Evolutionary conservation across 2,888 invertebrate species (phyloP), one percentile per base, ranked within the genome.

Genomic region (Epirrhoe tristata): DNA sequence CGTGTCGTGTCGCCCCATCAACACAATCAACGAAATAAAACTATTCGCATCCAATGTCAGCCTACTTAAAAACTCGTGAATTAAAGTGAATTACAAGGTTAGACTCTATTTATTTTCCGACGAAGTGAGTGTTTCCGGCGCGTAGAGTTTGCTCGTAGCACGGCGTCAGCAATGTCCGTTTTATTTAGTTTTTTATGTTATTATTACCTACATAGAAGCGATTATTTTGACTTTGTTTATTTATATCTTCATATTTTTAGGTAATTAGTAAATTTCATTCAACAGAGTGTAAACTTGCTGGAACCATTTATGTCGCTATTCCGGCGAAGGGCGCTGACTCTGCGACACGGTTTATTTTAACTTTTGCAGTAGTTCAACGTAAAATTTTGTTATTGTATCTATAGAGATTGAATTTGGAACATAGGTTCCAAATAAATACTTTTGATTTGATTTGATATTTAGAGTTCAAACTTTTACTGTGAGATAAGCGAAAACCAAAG

Each of bases 151-250:
- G 63, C 66, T 54, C 75, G 74, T 72, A 69, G 60, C 68, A 69
- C 75, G 74, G 63, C 69, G 71, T 71, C 75, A 67, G 71, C 75
- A 67, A 72, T 74, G 74, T 73, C 63, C 60, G 75, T 74, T 78
- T 74, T 81, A 82, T 85, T 85, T 84, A 81, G 84, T 72, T 82
- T 24, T 85, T 85, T 81, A 87, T 87, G 86, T 87, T 89, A 88
- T 89, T 89, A 89, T 86, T 85, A 89, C 88, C 85, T 82, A 78
- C 83, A 71, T 78, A 78, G 75, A 84, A 82, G 78, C 85, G 86
- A 89, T 86, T 86, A 85, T 86, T 83, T 82, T 81, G 77, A 24
- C 24, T 24, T 24, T 3, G 24, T 24, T 24, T n/a, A n/a, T n/a
- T n/a, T n/a, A n/a, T n/a, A n/a, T n/a, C n/a, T n/a, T n/a, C n/a